Base-by-base conservation (phyloP, 2,888 invertebrate genomes). In the Melieria omissa region DNA sequence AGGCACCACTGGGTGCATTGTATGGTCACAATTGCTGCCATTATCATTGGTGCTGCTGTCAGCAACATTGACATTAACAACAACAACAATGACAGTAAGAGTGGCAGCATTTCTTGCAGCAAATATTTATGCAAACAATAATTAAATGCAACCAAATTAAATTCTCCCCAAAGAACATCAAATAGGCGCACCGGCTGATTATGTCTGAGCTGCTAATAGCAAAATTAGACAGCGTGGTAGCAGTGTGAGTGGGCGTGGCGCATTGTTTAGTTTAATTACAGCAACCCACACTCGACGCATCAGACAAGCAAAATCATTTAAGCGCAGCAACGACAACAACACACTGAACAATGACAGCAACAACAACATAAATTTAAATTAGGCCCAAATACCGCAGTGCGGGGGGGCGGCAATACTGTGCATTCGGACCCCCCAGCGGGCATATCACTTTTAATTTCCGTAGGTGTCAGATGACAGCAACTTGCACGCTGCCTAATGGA, bases 371-470 rank as follows among this genome's bases (percentile, higher is more conserved):
- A 74, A 75, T 75, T 75, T 65, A 70, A 76, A 76, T 77, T 78
- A 76, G 73, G 14, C 62, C 62, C 45, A 52, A 45, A 57, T 47
- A 63, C 55, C 46, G 8, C 2, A 41, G 42, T 44, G 5, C 14
- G 16, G 41, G 5, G 45, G 5, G 5, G 12, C 14, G 14, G 29
- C 16, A 46, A 8, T 16, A 65, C 14, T 49, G 52, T 41, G 45
- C 62, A 54, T 49, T 52, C 52, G 42, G 66, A 72, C 61, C 55
- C 54, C 63, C 70, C 73, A 67, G 63, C 62, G 73, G 72, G 65
- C 61, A 72, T 72, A 76, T 74, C 74, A 76, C 72, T 76, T 74
- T 74, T 76, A 74, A 76, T 76, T 76, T 76, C 70, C 76, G 72
- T 65, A 61, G 64, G 71, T 66, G 71, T 71, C 65, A 73, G 58